phyloP scores from a whole-genome alignment of 2,113 vertebrate genomes.

The Oxyruncus cristatus region DNA sequence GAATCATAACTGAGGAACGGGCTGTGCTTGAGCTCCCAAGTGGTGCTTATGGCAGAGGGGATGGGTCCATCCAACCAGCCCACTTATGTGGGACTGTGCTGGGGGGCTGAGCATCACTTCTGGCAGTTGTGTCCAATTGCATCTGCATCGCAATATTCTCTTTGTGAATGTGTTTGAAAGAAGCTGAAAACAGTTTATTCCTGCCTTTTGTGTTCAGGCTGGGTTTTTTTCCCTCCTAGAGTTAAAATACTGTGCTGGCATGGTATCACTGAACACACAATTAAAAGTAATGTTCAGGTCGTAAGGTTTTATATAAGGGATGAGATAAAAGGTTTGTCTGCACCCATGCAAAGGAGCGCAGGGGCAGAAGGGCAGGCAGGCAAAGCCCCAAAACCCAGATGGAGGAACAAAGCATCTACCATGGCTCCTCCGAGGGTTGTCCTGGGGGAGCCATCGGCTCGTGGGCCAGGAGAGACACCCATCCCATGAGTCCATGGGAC shows the following conservation, averaged over 20 bases:
- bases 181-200: background rate
- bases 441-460: accelerated
- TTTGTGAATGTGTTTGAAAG: background rate
- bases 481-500: background rate
- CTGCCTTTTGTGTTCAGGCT: background rate
- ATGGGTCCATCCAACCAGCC: background rate
- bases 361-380: background rate
- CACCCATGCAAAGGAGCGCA: background rate
- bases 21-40: background rate
- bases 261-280: background rate
- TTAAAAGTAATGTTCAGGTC: background rate
- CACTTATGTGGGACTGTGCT: background rate
- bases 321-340: background rate
- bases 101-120: background rate
- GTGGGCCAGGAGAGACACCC: background rate
- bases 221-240: accelerated
- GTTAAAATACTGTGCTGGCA: background rate
- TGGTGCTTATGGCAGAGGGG: accelerated
- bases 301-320: background rate
- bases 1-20: background rate
- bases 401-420: background rate
- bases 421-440: background rate
- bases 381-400: background rate
- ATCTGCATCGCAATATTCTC: background rate
- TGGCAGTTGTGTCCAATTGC: background rate